These are phyloP conservation scores for Psittacara wagleri DNA, from an alignment of 2,113 vertebrate species.

Conservation along the genomic window DNA sequence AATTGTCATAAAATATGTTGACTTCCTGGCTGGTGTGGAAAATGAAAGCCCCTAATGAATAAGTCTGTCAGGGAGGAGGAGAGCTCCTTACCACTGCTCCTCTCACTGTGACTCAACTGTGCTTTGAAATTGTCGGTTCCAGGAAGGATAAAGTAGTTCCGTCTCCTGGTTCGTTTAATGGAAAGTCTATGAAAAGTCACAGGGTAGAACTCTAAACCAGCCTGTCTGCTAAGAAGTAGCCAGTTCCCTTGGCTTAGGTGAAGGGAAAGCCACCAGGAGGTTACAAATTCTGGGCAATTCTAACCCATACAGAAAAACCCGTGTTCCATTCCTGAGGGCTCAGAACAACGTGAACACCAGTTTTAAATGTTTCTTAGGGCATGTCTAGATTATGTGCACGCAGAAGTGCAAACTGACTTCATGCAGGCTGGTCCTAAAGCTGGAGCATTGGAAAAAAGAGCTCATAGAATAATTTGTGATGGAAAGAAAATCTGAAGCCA, in stretches of 20 bases:
- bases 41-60: constrained; percentile 15
- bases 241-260: not conserved
- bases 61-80: not conserved
- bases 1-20: not conserved
- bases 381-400: not conserved
- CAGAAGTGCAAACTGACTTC: not conserved
- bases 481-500: not conserved
- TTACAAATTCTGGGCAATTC: not conserved
- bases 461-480: not conserved
- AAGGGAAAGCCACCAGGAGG: not conserved
- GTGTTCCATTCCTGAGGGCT: not conserved
- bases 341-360: not conserved
- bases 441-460: not conserved
- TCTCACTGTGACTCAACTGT: not conserved
- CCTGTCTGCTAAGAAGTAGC: not conserved
- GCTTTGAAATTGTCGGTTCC: not conserved
- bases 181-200: not conserved
- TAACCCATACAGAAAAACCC: not conserved
- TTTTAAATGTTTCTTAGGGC: not conserved
- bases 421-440: not conserved
- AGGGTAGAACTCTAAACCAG: not conserved
- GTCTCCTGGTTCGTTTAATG: not conserved
- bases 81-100: not conserved
- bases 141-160: not conserved
- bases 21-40: not conserved